Percentiles rank a stretch among this genome's conserved stretches.
These are phyloP conservation scores for Rhinopomastus cyanomelas DNA, from an alignment of 2,113 vertebrate genomes.

Conservation along the genomic window DNA sequence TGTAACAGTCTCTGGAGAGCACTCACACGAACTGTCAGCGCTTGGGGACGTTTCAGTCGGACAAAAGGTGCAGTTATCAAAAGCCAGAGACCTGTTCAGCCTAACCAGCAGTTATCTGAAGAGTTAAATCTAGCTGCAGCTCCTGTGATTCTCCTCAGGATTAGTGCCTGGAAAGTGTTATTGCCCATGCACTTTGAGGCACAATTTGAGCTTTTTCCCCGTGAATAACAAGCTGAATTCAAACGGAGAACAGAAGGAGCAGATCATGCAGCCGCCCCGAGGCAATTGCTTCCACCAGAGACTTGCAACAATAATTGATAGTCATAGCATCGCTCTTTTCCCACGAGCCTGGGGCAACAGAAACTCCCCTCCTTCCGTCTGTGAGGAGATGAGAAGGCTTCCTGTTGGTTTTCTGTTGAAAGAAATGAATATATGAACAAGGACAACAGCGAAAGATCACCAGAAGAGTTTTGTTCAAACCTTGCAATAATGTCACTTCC, in stretches of 20 bases:
- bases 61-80: not conserved
- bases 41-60: fast-evolving
- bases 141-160: fast-evolving
- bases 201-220: not conserved
- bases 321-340: not conserved
- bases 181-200: not conserved
- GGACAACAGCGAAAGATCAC: not conserved
- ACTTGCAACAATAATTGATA: not conserved
- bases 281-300: conserved; percentile 22
- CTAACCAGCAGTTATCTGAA: not conserved
- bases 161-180: not conserved
- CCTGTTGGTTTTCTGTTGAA: not conserved
- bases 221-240: not conserved
- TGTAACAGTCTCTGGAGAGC: not conserved
- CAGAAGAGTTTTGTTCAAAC: not conserved
- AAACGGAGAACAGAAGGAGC: not conserved
- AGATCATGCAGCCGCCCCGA: not conserved
- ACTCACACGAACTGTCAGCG: not conserved
- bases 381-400: not conserved
- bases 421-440: not conserved
- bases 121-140: not conserved
- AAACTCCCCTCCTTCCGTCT: not conserved
- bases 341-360: not conserved
- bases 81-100: not conserved
- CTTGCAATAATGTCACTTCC: not conserved